phyloP scores from a whole-genome alignment of 2,888 invertebrate species.

The Mellilla xanthometata region DNA sequence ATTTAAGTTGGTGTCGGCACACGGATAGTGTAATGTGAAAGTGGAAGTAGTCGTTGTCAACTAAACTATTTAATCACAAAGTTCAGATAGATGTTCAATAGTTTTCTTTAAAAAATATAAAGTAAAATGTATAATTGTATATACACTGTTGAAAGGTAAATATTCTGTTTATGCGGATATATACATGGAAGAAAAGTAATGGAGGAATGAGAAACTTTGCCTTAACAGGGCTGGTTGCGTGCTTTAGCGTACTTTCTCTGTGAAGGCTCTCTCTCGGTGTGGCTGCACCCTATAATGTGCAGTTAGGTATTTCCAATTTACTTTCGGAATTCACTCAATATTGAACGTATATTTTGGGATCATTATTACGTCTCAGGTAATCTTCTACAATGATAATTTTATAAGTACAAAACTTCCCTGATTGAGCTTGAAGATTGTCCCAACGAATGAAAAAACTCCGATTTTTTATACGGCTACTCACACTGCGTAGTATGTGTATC shows the following conservation, averaged over 20 bases:
- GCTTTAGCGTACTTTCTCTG: constrained; percentile 64
- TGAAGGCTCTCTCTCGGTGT: constrained; percentile 48
- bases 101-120: too few relatives aligned
- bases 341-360: constrained; percentile 15
- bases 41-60: too few relatives aligned
- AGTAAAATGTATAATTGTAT: constrained; percentile 7
- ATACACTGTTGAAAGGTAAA: neutral
- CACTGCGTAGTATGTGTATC: constrained; percentile 57
- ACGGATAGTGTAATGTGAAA: too few relatives aligned
- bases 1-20: too few relatives aligned
- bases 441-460: neutral
- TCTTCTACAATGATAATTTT: constrained; percentile 3
- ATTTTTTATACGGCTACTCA: constrained; percentile 40
- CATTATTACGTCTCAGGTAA: constrained; percentile 22
- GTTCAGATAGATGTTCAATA: too few relatives aligned
- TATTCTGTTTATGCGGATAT: constrained; percentile 24
- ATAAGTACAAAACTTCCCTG: too few relatives aligned
- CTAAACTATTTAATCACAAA: too few relatives aligned
- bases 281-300: constrained; percentile 46
- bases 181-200: constrained; percentile 28
- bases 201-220: constrained; percentile 72
- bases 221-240: constrained; percentile 63
- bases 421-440: too few relatives aligned
- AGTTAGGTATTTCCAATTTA: constrained; percentile 35
- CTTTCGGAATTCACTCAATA: constrained; percentile 27